Evolutionary conservation across 2,113 vertebrate species (phyloP).

Genomic region (Miniopterus natalensis): DNA sequence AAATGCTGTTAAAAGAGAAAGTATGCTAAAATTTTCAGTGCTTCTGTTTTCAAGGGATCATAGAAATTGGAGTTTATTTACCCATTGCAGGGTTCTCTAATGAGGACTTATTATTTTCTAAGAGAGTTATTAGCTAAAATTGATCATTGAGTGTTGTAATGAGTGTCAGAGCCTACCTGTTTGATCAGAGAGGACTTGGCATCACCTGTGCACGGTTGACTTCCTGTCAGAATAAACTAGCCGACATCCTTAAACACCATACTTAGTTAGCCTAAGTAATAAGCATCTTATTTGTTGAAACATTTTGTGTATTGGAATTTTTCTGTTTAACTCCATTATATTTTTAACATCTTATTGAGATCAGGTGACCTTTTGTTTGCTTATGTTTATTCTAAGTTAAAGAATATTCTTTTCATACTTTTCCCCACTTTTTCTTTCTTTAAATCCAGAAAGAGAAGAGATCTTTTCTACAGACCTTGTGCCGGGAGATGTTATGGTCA

Average conservation of each 20-base stretch:
- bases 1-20: slow-evolving; percentile 38
- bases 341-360: background rate
- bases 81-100: background rate
- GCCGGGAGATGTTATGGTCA: slow-evolving; percentile 96
- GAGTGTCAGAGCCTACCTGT: background rate
- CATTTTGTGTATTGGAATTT: background rate
- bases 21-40: background rate
- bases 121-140: background rate
- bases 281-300: background rate
- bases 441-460: slow-evolving; percentile 93
- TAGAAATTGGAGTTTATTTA: slow-evolving; percentile 36
- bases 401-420: background rate
- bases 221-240: background rate
- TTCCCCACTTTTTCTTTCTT: slow-evolving; percentile 59
- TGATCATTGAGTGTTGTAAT: background rate
- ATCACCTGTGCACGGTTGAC: background rate
- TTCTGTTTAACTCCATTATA: background rate
- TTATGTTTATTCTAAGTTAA: slow-evolving; percentile 49
- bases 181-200: background rate
- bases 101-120: background rate
- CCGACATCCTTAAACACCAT: background rate
- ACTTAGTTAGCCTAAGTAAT: background rate
- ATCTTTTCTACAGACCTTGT: slow-evolving; percentile 97
- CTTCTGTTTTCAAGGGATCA: background rate
- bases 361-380: slow-evolving; percentile 12